These are phyloP conservation scores for Holacanthella duospinosa DNA, from an alignment of 2,888 invertebrate species.

Conservation along the genomic window DNA sequence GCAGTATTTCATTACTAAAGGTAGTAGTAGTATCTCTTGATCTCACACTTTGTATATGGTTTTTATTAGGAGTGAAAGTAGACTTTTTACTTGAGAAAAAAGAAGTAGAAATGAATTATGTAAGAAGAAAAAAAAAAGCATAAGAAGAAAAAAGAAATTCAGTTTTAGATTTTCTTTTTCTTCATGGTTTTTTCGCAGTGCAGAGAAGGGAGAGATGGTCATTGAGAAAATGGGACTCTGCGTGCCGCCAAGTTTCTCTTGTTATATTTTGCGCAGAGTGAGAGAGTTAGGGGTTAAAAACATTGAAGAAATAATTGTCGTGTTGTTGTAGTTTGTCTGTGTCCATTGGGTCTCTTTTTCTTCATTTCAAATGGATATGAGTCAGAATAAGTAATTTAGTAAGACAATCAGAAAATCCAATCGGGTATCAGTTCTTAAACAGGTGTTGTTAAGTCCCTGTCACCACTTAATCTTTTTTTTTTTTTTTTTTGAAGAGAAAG, in stretches of 20 bases:
- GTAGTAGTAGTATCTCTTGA: neutral
- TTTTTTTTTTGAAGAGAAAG: no score
- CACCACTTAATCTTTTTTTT: no score
- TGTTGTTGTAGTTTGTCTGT: no score
- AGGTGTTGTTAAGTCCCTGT: no score
- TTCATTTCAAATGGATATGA: no score
- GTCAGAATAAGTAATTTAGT: no score
- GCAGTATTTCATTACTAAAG: neutral
- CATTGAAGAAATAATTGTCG: no score
- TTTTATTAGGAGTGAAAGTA: neutral
- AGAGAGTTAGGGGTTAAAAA: neutral
- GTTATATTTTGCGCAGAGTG: neutral
- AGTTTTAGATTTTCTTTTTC: neutral
- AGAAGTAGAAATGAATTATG: no score
- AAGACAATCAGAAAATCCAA: no score
- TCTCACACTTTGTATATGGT: neutral
- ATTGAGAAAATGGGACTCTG: neutral
- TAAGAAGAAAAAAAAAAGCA: neutral
- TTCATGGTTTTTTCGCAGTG: conserved; percentile 1
- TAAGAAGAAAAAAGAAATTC: neutral
- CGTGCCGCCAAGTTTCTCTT: neutral
- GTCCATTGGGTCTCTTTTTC: no score
- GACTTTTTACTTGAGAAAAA: no score
- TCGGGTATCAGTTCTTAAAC: no score
- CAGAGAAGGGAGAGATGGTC: neutral